phyloP scores from a whole-genome alignment of 2,888 invertebrate species.

The Agriopis aurantiaria region DNA sequence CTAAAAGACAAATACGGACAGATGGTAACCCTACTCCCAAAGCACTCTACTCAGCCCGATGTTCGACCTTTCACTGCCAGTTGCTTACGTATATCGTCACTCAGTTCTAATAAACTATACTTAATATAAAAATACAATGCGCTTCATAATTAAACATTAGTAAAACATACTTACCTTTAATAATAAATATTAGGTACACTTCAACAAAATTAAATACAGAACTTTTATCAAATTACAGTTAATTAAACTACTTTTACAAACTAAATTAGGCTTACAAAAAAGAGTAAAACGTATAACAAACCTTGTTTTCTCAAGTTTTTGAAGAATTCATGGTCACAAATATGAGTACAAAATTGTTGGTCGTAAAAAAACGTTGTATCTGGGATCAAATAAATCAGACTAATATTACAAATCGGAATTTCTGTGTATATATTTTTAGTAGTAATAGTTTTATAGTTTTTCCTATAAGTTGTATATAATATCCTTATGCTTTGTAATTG shows the following conservation, averaged over 20 bases:
- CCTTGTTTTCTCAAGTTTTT: background rate
- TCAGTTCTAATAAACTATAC: background rate
- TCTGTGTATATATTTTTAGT: no score
- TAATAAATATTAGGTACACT: conserved; percentile 12
- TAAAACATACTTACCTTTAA: conserved; percentile 7
- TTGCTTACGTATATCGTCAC: no score
- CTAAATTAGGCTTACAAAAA: conserved; percentile 19
- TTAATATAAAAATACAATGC: background rate
- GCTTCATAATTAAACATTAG: conserved; percentile 1
- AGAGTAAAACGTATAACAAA: conserved; percentile 15
- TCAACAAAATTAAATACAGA: conserved; percentile 10
- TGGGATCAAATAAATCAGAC: background rate
- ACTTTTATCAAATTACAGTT: conserved; percentile 21
- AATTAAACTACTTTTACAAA: conserved; percentile 10
- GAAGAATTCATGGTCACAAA: conserved; percentile 1
- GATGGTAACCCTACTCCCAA: no score
- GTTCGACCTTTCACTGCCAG: no score
- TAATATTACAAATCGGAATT: background rate
- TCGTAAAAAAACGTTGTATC: background rate
- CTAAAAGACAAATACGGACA: no score
- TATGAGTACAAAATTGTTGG: background rate
- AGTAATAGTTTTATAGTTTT: no score
- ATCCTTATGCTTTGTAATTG: no score
- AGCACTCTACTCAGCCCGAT: no score
- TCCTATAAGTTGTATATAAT: no score